Conservation (phyloP, 2,113 vertebrate species). For the Corythornis madagascariensis region DNA sequence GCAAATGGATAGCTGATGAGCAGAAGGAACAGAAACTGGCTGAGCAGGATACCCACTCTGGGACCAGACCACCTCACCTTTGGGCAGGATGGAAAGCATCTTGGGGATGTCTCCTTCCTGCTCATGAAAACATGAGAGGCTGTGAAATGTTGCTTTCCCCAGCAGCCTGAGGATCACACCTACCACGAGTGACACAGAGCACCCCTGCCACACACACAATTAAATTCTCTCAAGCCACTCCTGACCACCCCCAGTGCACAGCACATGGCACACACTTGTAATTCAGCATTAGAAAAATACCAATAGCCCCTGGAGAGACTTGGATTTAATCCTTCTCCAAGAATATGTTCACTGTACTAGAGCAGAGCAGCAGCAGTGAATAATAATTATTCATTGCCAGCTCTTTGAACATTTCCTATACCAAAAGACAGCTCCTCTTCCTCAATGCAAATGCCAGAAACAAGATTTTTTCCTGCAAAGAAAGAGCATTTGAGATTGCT, state of each 20-base stretch:
- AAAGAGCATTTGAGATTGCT: background rate
- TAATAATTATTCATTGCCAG: slow-evolving; percentile 11
- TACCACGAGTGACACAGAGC: background rate
- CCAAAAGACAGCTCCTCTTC: background rate
- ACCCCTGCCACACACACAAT: slow-evolving; percentile 8
- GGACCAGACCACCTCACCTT: background rate
- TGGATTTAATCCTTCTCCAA: slow-evolving; percentile 14
- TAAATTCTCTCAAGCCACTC: slow-evolving; percentile 25
- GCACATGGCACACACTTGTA: background rate
- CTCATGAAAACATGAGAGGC: background rate
- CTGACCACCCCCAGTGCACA: slow-evolving; percentile 7
- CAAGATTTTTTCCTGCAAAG: background rate
- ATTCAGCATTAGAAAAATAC: slow-evolving; percentile 34
- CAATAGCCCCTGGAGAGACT: background rate
- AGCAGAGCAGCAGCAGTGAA: slow-evolving; percentile 31
- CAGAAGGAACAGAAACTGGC: background rate
- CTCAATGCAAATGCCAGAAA: background rate
- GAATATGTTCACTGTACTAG: slow-evolving; percentile 3
- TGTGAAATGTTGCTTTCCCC: background rate
- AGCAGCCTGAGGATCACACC: background rate
- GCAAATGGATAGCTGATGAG: background rate
- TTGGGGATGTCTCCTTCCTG: background rate
- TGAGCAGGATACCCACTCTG: background rate
- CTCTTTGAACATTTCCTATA: slow-evolving; percentile 22
- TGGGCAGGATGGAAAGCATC: background rate